Conservation (phyloP, 2,888 invertebrate genomes). For the Polylopha cassiicola region DNA sequence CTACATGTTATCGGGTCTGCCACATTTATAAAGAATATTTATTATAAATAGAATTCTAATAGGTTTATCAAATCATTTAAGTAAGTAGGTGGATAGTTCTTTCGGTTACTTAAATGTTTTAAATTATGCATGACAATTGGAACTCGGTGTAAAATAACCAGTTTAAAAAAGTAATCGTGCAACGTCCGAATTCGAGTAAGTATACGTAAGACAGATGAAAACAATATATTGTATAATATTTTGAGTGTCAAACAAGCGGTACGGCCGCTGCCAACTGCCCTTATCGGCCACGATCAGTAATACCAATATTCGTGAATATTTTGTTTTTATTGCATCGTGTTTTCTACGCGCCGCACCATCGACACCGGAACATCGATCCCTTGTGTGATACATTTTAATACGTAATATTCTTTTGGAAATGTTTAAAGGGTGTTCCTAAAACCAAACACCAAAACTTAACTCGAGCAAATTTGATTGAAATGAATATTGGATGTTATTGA, state of each 20-base stretch:
- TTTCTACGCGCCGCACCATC: conserved; percentile 26
- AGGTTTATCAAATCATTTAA: conserved; percentile 50
- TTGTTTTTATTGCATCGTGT: conserved; percentile 29
- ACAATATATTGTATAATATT: conserved; percentile 8
- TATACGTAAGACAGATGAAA: conserved; percentile 8
- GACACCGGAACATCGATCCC: conserved; percentile 38
- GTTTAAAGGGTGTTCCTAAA: too few relatives aligned
- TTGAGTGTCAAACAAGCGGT: conserved; percentile 12
- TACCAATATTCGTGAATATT: conserved; percentile 30
- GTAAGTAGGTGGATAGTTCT: too few relatives aligned
- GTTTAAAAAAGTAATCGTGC: too few relatives aligned
- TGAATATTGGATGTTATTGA: not conserved
- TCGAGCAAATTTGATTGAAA: too few relatives aligned
- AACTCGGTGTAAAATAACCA: too few relatives aligned
- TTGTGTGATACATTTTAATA: conserved; percentile 42
- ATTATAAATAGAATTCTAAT: conserved; percentile 64
- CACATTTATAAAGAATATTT: too few relatives aligned
- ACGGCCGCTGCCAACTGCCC: conserved; percentile 7
- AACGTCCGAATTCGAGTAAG: conserved; percentile 1
- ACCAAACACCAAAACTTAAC: too few relatives aligned
- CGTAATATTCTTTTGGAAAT: conserved; percentile 15
- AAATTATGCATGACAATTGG: too few relatives aligned
- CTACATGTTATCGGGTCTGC: too few relatives aligned
- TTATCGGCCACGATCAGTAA: conserved; percentile 38
- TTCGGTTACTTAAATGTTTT: too few relatives aligned